phyloP scores from a whole-genome alignment of 2,888 invertebrate species.

The Ornithoptera alexandrae region DNA sequence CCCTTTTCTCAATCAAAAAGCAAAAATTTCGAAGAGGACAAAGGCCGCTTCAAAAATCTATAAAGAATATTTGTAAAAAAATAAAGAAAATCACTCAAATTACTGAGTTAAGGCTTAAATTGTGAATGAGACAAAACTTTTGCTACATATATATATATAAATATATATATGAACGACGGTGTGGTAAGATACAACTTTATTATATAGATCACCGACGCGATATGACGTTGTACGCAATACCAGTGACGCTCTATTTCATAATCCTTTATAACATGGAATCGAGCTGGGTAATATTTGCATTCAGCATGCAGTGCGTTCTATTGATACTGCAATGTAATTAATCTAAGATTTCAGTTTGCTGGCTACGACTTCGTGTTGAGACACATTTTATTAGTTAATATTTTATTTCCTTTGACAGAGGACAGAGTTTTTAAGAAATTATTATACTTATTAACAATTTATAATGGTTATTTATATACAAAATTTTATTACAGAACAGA shows the following conservation, averaged over 20 bases:
- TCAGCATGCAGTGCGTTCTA: constrained; percentile 2
- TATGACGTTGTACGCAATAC: constrained; percentile 17
- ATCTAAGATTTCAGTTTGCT: constrained; percentile 30
- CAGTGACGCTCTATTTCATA: constrained; percentile 21
- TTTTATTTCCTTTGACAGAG: too few species aligned
- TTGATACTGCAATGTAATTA: constrained; percentile 27
- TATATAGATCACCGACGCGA: constrained; percentile 18
- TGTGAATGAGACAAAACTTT: neutral
- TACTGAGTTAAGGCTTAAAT: too few species aligned
- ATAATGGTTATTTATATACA: too few species aligned
- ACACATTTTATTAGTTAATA: too few species aligned
- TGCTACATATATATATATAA: neutral
- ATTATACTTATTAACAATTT: too few species aligned
- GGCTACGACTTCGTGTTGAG: constrained; percentile 34
- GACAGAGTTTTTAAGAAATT: too few species aligned
- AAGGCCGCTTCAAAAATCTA: too few species aligned
- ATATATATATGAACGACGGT: neutral
- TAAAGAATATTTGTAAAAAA: too few species aligned
- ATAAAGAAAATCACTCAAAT: too few species aligned
- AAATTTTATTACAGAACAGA: too few species aligned
- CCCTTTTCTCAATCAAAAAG: too few species aligned
- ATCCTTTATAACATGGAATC: constrained; percentile 13
- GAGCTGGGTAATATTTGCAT: neutral
- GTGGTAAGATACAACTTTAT: neutral
- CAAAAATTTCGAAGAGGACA: too few species aligned